Base-by-base conservation (phyloP, 2,888 invertebrate species). In the Cyrtodaria siliqua region DNA sequence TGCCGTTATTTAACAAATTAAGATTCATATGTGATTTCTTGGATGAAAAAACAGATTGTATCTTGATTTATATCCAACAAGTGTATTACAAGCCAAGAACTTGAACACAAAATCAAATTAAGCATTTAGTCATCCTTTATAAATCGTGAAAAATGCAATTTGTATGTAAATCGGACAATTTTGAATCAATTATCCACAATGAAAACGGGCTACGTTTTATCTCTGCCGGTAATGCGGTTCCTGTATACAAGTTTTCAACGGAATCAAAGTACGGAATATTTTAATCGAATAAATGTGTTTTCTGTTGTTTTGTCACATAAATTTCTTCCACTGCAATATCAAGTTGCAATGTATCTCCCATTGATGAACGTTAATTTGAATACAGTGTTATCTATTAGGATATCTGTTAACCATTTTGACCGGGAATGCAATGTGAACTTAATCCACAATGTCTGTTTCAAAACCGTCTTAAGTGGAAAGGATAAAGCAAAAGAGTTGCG, bases 81-180 rank as follows among this genome's bases (percentile, higher is more conserved):
- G n/a, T 9, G 14, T 16, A 12, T 6, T 27, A 18, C 27, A 27
- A 27, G 27, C 18, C 29, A 27, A 27, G 27, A 3, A n/a, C 20
- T 53, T 50, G 14, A 9, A 26, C 24, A 53, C 29, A 38, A 44
- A 72, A 49, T 61, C 66, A 70, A 70, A 57, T 23, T 60, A 42
- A 38, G 55, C 33, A 62, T 67, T 66, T 55, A 66, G 26, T 52
- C 52, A 40, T 50, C 56, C 55, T 49, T 40, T 49, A 50, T 67
- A 66, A 52, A 64, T 66, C 62, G 64, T 50, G 26, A 44, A 40
- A n/a, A 64, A 38, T 49, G 55, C 66, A 62, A 70, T 76, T 76
- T 76, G 70, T 70, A 76, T 76, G 76, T 66, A 52, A 76, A 76
- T 76, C 29, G 62, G 56, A 49, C 59, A 72, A 66, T 72, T 60